Conservation (phyloP, 1,140 invertebrate species). For the Lasaia peninsularis region DNA sequence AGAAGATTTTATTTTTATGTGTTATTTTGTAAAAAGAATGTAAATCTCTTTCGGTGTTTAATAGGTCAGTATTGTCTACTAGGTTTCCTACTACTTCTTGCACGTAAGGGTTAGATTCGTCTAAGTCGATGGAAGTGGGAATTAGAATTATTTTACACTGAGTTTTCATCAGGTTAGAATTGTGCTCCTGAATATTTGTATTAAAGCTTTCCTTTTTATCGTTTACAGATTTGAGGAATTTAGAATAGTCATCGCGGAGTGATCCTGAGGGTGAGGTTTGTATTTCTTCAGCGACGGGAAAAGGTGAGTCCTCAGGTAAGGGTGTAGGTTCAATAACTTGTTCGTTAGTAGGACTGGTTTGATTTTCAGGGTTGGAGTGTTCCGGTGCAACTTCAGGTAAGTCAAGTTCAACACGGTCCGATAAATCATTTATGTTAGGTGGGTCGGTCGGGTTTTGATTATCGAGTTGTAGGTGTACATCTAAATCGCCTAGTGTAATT, state of each 20-base stretch:
- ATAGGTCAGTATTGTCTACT: not conserved
- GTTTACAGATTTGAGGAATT: conserved; percentile 19
- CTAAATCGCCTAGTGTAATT: not conserved
- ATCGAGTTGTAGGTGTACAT: not conserved
- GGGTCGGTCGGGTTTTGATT: not conserved
- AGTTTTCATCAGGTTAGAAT: conserved; percentile 19
- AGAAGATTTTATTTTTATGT: not conserved
- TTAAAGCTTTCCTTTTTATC: conserved; percentile 19
- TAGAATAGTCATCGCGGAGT: conserved; percentile 20
- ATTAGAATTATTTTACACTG: conserved; percentile 19
- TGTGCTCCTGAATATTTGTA: conserved; percentile 25
- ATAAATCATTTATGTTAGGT: not conserved
- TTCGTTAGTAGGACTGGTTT: too few species aligned
- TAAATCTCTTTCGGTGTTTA: conserved; percentile 21
- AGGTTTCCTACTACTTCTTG: conserved; percentile 18
- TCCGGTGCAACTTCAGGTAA: not conserved
- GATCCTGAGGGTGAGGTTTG: not conserved
- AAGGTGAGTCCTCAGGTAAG: not conserved
- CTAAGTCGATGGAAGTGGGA: conserved; percentile 34
- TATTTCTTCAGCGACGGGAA: not conserved
- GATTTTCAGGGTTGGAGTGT: not conserved
- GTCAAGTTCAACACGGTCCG: not conserved
- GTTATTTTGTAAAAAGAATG: conserved; percentile 24
- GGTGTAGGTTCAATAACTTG: too few species aligned
- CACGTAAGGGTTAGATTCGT: conserved; percentile 31